Conservation (phyloP, 1,140 invertebrate genomes). For the Bombus balteatus region DNA sequence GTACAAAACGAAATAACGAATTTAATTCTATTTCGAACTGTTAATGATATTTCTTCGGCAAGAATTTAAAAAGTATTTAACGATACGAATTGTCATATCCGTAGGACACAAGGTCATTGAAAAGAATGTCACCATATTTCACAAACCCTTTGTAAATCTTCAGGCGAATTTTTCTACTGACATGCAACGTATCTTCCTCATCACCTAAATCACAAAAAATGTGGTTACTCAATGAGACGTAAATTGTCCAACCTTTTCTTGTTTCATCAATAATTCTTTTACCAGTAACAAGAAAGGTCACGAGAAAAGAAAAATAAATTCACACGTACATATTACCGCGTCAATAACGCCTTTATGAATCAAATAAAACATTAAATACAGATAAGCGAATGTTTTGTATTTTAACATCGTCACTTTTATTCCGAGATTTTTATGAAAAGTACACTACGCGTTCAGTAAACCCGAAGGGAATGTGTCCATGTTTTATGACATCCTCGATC, state of each 20-base stretch:
- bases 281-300: too few species aligned
- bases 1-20: background rate
- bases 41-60: background rate
- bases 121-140: background rate
- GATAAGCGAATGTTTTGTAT: background rate
- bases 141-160: slow-evolving; percentile 24
- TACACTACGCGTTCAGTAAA: background rate
- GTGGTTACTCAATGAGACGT: too few species aligned
- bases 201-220: slow-evolving; percentile 5
- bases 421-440: background rate
- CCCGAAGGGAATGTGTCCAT: background rate
- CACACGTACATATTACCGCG: slow-evolving; percentile 7
- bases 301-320: background rate
- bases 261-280: background rate
- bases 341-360: too few species aligned
- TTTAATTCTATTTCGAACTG: background rate
- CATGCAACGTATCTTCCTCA: background rate
- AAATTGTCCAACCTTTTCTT: too few species aligned
- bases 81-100: background rate
- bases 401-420: background rate
- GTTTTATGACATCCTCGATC: background rate
- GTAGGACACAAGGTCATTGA: background rate
- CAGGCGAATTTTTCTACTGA: background rate
- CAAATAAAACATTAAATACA: background rate
- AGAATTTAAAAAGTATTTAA: background rate